Base-by-base conservation (phyloP, 2,113 vertebrate genomes). In the Falco punctatus region DNA sequence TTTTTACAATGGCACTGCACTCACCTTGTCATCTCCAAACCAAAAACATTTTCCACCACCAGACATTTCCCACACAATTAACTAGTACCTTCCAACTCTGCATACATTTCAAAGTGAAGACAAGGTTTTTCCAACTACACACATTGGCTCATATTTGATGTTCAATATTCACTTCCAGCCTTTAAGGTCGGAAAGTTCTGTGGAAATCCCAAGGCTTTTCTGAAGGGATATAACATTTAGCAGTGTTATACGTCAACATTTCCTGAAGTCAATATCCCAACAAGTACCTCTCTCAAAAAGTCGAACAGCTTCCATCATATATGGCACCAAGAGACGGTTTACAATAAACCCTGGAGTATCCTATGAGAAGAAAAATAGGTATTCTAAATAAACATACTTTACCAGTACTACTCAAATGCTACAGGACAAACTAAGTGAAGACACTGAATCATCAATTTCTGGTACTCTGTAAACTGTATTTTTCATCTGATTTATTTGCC, bases 291-390 rank as follows among this genome's bases (percentile, higher is more conserved):
- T 98, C 95, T 99, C 99, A 32, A 98, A 94, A 66, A 99, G 97
- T 26, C 99, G 98, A 95, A 99, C 44, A 5, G 99, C 99, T 97
- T 99, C 99, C 86, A 99, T 72, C 86, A 99, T 96, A 96, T 99
- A 99, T 0, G 99, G 99, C 72, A 99, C 98, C 72, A 99, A 98
- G 14, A 99, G 99, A 42, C 99, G 98, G 95, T 99, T 99, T 35
- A 99, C 99, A 49, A 99, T 98, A 91, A 99, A 99, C 10, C 99
- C 99, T 8, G 99, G 99, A 11, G 99, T 99, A 85, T 99, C 99
- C 99, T 99, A 77, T 22, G 48, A 62, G 42, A 79, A 91, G 12
- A 88, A 35, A 66, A 77, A 58, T 13, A 19, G 13, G 38, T 27
- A 78, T 82, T 86, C 26, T 86, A 80, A 92, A 80, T 15, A 85